These are phyloP conservation scores for Holacanthus passer DNA, from an alignment of 2,113 vertebrate species.

Conservation along the genomic window DNA sequence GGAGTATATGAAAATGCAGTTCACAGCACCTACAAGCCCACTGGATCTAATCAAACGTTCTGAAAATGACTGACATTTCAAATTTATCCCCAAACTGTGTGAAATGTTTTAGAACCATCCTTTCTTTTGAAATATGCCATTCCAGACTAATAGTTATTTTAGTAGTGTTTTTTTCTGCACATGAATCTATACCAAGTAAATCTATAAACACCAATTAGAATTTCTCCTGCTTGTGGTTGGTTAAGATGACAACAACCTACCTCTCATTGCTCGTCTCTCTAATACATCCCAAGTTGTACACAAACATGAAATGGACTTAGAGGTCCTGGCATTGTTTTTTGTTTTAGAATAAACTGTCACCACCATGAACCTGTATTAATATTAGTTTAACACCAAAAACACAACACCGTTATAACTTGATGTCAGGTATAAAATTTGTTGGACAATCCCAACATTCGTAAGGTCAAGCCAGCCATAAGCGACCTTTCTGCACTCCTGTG, in stretches of 20 bases:
- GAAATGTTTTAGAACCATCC: background rate
- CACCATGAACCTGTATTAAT: background rate
- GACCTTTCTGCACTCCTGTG: slow-evolving; percentile 6
- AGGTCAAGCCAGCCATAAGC: background rate
- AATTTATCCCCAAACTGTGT: background rate
- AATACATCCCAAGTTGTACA: slow-evolving; percentile 23
- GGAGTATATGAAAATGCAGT: background rate
- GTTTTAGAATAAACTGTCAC: background rate
- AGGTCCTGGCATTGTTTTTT: background rate
- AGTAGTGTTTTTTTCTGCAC: background rate
- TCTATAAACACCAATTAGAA: background rate
- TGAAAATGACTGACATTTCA: background rate
- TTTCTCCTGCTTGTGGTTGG: slow-evolving; percentile 18
- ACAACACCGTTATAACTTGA: background rate
- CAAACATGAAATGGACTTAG: background rate
- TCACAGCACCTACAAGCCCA: background rate
- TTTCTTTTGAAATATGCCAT: background rate
- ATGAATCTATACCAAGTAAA: slow-evolving; percentile 5
- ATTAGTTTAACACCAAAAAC: background rate
- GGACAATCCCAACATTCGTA: background rate
- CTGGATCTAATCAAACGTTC: background rate
- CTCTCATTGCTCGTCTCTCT: slow-evolving; percentile 52
- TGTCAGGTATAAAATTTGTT: background rate
- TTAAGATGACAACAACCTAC: slow-evolving; percentile 72
- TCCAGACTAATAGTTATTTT: slow-evolving; percentile 7